Evolutionary conservation across 2,113 vertebrate genomes (phyloP), one percentile per base, ranked within the genome.

Genomic region (Mustelus asterias): DNA sequence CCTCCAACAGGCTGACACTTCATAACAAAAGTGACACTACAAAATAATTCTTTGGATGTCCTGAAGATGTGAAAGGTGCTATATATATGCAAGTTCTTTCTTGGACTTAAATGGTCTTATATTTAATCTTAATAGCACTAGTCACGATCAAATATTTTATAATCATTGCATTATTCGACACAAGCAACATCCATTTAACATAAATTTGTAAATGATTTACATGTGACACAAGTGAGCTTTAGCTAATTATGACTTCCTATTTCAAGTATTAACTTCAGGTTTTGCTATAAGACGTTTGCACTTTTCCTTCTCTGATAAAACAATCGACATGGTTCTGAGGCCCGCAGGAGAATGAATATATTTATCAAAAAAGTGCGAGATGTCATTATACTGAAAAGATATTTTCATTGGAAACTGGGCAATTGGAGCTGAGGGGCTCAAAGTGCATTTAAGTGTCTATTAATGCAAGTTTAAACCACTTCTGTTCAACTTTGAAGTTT

Each of bases 401-500:
- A 29, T 60, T 90, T 29, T 63, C 88, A 65, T 7, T 67, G 92
- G 37, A 37, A 67, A 69, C 60, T 41, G 22, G 63, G 92, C 63
- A 33, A 67, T 37, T 63, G 29, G 26, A 94, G n/a, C 29, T 33
- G 88, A 90, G 63, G 18, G 63, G 92, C 92, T 94, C 92, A 33
- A 94, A 58, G 37, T 69, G 58, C 20, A 22, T 94, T 67, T 67
- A 69, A 37, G 92, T 24, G 63, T 69, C 60, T 67, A 93, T 67
- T 93, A 41, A 94, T 22, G 41, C 63, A 63, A 41, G 63, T 94
- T 69, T 69, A 94, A 94, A 94, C 63, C 18, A 94, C 92, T 98
- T 98, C 98, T 98, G 97, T 98, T 98, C 98, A 98, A 98, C 98
- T 98, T 98, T 98, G 97, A 99, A 99, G 99, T 98, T 99, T 99